phyloP scores from a whole-genome alignment of 2,888 invertebrate species.

The Nephrotoma flavescens region DNA sequence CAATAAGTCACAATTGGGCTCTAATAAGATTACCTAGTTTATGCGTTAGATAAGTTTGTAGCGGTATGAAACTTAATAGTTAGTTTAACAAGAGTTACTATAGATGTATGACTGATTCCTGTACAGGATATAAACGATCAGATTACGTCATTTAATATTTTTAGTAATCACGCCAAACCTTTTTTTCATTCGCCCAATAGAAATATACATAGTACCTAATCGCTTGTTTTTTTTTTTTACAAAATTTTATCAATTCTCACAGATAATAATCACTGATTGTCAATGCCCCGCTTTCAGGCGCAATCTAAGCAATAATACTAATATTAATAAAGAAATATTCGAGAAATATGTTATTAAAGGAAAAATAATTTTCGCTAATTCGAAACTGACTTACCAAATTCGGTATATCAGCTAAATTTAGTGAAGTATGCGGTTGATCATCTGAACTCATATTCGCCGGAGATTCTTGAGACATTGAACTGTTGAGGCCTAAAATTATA shows the following conservation, averaged over 20 bases:
- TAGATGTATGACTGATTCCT: too few species aligned
- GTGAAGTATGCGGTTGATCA: slow-evolving; percentile 7
- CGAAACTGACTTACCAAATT: slow-evolving; percentile 2
- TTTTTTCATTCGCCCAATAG: too few species aligned
- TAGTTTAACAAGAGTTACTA: too few species aligned
- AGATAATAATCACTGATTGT: not conserved
- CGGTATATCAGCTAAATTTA: slow-evolving; percentile 8
- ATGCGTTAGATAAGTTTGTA: too few species aligned
- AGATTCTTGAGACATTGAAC: slow-evolving; percentile 8
- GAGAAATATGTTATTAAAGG: not conserved
- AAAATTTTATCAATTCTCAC: not conserved
- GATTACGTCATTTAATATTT: too few species aligned
- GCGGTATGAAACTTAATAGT: too few species aligned
- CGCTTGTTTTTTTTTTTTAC: too few species aligned
- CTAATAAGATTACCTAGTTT: too few species aligned
- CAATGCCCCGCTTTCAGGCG: not conserved
- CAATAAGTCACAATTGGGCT: too few species aligned
- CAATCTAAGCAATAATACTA: not conserved
- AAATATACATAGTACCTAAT: too few species aligned
- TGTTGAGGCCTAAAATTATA: not conserved
- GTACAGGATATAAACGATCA: too few species aligned
- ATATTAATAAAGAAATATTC: not conserved
- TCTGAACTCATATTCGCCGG: slow-evolving; percentile 8
- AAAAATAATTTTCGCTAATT: not conserved
- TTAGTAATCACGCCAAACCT: too few species aligned